phyloP scores from a whole-genome alignment of 2,113 vertebrate genomes.

The Trogon surrucura region DNA sequence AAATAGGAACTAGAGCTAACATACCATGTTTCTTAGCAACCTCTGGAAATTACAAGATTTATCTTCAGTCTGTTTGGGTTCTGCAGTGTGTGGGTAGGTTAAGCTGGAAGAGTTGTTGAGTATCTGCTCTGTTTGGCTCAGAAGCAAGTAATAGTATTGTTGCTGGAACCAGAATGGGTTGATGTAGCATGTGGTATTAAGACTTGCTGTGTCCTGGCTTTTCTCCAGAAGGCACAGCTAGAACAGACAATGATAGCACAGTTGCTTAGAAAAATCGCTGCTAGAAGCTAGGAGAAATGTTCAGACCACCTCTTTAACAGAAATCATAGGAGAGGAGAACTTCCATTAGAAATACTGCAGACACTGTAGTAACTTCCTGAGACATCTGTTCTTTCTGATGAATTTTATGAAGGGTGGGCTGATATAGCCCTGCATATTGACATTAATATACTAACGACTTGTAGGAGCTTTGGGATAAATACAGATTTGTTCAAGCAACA shows the following conservation, averaged over 20 bases:
- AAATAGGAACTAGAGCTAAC: not conserved
- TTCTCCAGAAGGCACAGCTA: conserved; percentile 8
- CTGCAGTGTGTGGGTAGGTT: not conserved
- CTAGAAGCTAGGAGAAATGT: not conserved
- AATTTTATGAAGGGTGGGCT: not conserved
- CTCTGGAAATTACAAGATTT: not conserved
- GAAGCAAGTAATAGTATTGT: not conserved
- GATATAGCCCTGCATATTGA: not conserved
- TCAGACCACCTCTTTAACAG: not conserved
- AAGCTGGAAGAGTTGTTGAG: not conserved
- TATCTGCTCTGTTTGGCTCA: conserved; percentile 8
- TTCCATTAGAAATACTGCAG: not conserved
- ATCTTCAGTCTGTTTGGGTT: not conserved
- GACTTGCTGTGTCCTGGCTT: conserved; percentile 20
- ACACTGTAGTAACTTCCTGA: not conserved
- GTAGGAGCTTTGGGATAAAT: not conserved
- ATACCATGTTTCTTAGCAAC: not conserved
- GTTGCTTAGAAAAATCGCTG: conserved; percentile 1
- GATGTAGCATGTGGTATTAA: not conserved
- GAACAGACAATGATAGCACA: conserved; percentile 16
- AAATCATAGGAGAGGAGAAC: not conserved
- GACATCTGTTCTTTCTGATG: not conserved
- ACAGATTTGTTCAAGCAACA: not conserved
- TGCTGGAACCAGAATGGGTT: not conserved
- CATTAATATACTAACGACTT: not conserved